Conservation (phyloP, 2,797 vertebrate genomes). For the Cygnus olor region DNA sequence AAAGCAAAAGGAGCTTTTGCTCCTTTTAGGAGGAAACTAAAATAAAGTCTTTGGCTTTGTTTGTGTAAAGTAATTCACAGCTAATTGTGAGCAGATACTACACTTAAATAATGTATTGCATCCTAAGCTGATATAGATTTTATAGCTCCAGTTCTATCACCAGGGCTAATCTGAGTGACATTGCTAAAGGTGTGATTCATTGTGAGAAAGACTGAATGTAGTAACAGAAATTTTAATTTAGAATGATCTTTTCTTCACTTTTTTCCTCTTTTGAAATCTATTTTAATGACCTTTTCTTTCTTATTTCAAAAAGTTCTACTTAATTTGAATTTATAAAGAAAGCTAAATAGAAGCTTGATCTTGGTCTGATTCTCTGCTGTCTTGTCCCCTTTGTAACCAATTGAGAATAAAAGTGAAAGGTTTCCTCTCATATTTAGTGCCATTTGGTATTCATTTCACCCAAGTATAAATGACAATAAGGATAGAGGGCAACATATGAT, state of each 20-base stretch:
- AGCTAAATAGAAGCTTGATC: constrained; percentile 41
- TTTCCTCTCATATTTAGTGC: not conserved
- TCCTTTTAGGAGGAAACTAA: not conserved
- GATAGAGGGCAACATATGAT: not conserved
- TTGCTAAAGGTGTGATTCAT: not conserved
- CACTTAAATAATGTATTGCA: not conserved
- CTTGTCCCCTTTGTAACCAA: constrained; percentile 21
- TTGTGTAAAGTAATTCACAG: constrained; percentile 23
- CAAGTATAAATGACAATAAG: not conserved
- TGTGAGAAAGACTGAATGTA: not conserved
- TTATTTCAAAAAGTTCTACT: constrained; percentile 17
- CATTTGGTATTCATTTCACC: constrained; percentile 42
- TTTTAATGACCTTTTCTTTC: constrained; percentile 7
- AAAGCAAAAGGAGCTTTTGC: not conserved
- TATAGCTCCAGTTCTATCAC: not conserved
- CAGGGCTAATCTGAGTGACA: not conserved
- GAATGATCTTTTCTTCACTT: constrained; percentile 28
- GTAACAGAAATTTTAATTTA: constrained; percentile 1
- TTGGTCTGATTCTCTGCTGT: constrained; percentile 6
- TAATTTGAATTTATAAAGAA: constrained; percentile 56
- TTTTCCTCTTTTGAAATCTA: constrained; percentile 1
- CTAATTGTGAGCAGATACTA: constrained; percentile 44
- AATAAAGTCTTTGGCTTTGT: constrained; percentile 27
- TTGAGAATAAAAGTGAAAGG: constrained; percentile 49
- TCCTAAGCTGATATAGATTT: not conserved